Evolutionary conservation across 2,113 vertebrate genomes (phyloP).

Genomic region (Laterallus jamaicensis): DNA sequence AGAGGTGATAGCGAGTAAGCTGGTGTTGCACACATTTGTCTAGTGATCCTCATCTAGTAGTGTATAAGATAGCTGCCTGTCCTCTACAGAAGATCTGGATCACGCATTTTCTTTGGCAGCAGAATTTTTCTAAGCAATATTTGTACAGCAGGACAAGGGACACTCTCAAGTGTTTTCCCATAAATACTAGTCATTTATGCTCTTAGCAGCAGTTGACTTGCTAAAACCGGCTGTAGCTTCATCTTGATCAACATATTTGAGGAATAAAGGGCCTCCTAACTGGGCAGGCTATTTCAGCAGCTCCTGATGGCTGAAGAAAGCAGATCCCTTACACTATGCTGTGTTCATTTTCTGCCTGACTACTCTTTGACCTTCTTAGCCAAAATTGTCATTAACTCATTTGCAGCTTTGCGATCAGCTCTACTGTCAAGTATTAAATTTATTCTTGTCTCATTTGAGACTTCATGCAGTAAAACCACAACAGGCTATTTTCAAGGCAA

Average conservation of each 20-base stretch:
- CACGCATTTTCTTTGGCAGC: background rate
- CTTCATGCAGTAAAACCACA: background rate
- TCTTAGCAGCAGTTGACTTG: background rate
- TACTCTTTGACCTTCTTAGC: constrained; percentile 20
- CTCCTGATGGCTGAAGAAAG: constrained; percentile 1
- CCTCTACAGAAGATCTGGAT: background rate
- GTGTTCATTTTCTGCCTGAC: constrained; percentile 44
- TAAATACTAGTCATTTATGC: background rate
- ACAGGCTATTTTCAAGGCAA: constrained; percentile 11
- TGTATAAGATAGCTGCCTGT: background rate
- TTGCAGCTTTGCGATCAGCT: background rate
- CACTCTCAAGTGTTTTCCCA: background rate
- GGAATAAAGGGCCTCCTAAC: background rate
- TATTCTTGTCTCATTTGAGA: constrained; percentile 22
- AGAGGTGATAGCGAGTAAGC: background rate
- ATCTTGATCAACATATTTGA: background rate
- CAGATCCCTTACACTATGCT: background rate
- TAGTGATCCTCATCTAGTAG: background rate
- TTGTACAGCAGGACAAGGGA: background rate
- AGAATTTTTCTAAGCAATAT: background rate
- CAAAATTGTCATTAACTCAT: constrained; percentile 51
- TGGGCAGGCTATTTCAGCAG: background rate
- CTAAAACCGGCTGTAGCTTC: background rate
- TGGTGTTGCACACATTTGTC: accelerated
- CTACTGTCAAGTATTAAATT: background rate